Percentiles rank a stretch among this genome's conserved stretches.
Conservation (phyloP, 2,113 vertebrate genomes). For the Eurystomus gularis region DNA sequence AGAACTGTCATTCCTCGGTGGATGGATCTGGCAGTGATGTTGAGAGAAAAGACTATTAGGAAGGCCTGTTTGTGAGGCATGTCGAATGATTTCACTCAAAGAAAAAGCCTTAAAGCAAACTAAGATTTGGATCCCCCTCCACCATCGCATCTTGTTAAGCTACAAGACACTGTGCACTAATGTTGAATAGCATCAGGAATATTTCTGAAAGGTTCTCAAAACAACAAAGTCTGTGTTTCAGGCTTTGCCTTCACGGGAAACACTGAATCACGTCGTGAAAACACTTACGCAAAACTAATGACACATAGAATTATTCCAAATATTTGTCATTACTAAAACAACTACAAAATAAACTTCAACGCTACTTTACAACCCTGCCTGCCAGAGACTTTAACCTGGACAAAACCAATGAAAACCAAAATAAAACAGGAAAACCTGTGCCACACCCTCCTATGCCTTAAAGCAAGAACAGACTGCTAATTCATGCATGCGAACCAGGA, state of each 20-base stretch:
- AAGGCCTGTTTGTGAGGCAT: background rate
- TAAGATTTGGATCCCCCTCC: background rate
- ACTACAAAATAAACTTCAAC: background rate
- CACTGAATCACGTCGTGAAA: background rate
- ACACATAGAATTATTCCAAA: background rate
- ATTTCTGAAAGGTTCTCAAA: constrained; percentile 31
- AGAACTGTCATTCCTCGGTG: background rate
- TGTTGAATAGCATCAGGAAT: background rate
- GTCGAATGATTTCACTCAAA: background rate
- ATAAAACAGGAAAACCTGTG: background rate
- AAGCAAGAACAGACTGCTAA: background rate
- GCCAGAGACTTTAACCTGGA: background rate
- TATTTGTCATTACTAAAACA: background rate
- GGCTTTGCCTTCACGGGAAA: background rate
- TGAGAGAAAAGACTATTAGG: background rate
- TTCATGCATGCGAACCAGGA: background rate
- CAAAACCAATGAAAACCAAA: background rate
- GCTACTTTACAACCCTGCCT: background rate
- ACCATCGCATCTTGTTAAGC: background rate
- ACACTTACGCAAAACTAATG: background rate
- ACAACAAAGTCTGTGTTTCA: background rate
- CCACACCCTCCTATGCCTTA: background rate
- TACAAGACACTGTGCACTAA: background rate
- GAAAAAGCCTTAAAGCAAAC: background rate
- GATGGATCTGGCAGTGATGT: background rate